phyloP scores from a whole-genome alignment of 2,888 invertebrate species.

The Neoascia interrupta region DNA sequence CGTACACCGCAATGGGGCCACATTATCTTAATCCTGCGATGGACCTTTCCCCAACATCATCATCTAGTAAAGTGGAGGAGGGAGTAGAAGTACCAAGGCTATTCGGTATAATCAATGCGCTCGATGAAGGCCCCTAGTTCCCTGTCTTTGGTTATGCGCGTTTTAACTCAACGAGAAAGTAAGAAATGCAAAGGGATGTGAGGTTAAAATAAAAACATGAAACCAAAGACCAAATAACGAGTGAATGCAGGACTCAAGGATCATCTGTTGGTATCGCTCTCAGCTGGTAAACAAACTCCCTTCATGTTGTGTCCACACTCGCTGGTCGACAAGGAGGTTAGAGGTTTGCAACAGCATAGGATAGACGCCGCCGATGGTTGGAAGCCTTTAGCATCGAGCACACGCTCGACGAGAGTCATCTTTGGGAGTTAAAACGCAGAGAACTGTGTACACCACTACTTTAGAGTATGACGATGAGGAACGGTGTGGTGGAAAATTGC shows the following conservation, averaged over 20 bases:
- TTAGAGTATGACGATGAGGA: neutral
- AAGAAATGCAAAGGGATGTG: neutral
- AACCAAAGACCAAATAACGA: conserved; percentile 31
- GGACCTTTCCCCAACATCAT: conserved; percentile 18
- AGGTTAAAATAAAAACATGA: neutral
- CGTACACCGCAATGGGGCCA: conserved; percentile 21
- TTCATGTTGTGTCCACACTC: conserved; percentile 38
- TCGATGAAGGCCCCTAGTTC: too few species aligned
- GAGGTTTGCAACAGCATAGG: neutral
- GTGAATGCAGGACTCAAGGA: conserved; percentile 11
- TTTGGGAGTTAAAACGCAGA: neutral
- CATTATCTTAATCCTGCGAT: conserved; percentile 32
- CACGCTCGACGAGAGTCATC: neutral
- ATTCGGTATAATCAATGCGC: too few species aligned
- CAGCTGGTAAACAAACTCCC: conserved; percentile 38
- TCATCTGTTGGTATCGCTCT: conserved; percentile 38
- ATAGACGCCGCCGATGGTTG: neutral
- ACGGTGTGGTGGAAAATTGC: conserved; percentile 46
- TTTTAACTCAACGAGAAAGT: neutral
- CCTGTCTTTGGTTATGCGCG: neutral
- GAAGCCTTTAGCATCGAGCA: conserved; percentile 13
- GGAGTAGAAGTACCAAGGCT: neutral
- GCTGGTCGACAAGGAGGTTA: neutral
- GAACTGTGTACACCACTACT: neutral
- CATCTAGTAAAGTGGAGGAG: neutral